Base-by-base conservation (phyloP, 2,888 invertebrate species). In the Eudasyphora cyanicolor region DNA sequence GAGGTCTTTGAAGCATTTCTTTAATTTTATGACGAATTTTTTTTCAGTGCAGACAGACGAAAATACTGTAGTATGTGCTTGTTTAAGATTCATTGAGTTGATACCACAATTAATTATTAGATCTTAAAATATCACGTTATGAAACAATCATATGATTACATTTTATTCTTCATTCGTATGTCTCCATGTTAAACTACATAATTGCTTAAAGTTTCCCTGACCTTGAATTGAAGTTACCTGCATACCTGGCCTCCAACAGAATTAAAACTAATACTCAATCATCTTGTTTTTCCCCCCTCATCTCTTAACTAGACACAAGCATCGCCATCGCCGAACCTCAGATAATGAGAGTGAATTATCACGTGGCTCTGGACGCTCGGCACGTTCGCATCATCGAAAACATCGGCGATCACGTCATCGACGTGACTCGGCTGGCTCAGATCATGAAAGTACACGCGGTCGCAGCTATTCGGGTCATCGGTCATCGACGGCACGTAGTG, bases 311-410 rank as follows among this genome's bases (percentile, higher is more conserved):
- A 91, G 96, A 89, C 95, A 96, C 91, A 94, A 95, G 88, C 97
- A 97, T 90, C 95, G 97, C 49, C 96, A 96, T 88, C 94, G 96
- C 86, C 94, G 95, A 88, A 95, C 96, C 87, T 97, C 97, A 0
- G 98, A 98, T 90, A 97, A 97, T 86, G 97, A 98, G 92, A 97
- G 97, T 88, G 97, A 98, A 92, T 92, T 97, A 86, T 97, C 97
- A 0, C 95, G 97, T 82, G 95, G 96, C 54, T 97, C 97, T 7
- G 96, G 95, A 17, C 94, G 96, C 86, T 97, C 96, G 7, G 95
- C 95, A 19, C 89, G 96, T 81, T 95, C 95, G 79, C 96, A 97
- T 89, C 94, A 96, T 79, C 95, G 96, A 86, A 94, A 94, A 85
- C 95, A 92, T 86, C 94, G 96, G 86, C 95, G 96, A 64, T 87